phyloP scores from a whole-genome alignment of 2,888 invertebrate genomes.

The Kuschelorhynchus macadamiae region DNA sequence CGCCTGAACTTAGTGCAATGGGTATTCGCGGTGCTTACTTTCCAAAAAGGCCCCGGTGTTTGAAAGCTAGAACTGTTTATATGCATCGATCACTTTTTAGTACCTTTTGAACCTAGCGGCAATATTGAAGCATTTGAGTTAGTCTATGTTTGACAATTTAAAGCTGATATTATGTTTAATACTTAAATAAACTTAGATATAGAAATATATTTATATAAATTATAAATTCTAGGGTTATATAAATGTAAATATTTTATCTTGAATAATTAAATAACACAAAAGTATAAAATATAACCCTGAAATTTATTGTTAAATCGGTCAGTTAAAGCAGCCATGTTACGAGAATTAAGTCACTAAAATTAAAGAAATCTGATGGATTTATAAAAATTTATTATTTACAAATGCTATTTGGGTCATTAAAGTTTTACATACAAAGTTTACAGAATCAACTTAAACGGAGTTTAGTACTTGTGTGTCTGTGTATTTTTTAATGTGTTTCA shows the following conservation, averaged over 20 bases:
- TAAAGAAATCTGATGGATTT: no score
- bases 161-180: conserved; percentile 10
- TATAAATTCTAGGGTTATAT: conserved; percentile 35
- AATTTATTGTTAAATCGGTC: conserved; percentile 15
- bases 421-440: no score
- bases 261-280: conserved; percentile 5
- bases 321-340: not conserved
- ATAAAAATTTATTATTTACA: no score
- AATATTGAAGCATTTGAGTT: conserved; percentile 4
- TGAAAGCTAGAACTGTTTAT: not conserved
- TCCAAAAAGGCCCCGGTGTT: conserved; percentile 11
- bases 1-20: conserved; percentile 67
- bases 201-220: not conserved
- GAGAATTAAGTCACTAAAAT: conserved; percentile 1
- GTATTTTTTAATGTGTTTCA: no score
- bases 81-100: conserved; percentile 13
- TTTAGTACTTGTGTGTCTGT: no score
- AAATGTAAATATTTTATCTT: conserved; percentile 27
- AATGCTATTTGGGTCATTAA: no score
- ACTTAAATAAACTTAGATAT: not conserved
- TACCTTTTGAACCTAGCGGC: conserved; percentile 18
- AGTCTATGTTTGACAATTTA: not conserved
- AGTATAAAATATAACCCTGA: conserved; percentile 24
- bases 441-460: no score
- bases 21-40: conserved; percentile 12